Evolutionary conservation across 1,140 invertebrate species (phyloP).

Genomic region (Streblospio benedicti): DNA sequence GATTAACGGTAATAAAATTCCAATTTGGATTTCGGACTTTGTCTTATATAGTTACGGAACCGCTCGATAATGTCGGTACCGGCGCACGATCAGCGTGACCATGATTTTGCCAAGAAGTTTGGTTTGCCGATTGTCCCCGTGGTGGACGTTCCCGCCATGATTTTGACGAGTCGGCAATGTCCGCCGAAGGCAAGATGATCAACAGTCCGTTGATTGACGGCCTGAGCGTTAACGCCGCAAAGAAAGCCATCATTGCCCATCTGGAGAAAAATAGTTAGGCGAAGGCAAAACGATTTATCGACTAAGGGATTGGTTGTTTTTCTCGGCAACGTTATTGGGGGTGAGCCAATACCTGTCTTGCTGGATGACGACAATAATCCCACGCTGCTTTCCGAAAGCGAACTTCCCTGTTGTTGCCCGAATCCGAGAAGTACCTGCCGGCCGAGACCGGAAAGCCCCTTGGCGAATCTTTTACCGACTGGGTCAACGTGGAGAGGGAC

Average conservation of each 20-base stretch:
- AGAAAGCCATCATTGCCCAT: background rate
- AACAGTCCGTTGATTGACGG: conserved; percentile 3
- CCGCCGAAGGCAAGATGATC: background rate
- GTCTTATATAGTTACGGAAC: conserved; percentile 15
- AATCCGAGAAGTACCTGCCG: conserved; percentile 30
- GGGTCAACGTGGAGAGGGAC: conserved; percentile 49
- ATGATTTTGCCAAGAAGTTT: conserved; percentile 10
- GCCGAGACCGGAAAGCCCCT: conserved; percentile 40
- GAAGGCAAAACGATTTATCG: conserved; percentile 40
- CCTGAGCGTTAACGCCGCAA: background rate
- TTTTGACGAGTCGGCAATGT: background rate
- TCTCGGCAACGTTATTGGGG: conserved; percentile 91
- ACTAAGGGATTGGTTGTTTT: conserved; percentile 84
- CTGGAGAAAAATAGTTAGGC: background rate
- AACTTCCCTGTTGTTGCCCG: conserved; percentile 67
- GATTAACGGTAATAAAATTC: conserved; percentile 1
- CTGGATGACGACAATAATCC: conserved; percentile 53
- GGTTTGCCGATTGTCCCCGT: conserved; percentile 11
- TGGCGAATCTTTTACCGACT: conserved; percentile 50
- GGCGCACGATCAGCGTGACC: too few species aligned
- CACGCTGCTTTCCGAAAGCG: conserved; percentile 57
- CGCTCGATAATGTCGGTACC: conserved; percentile 18
- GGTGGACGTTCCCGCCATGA: too few species aligned
- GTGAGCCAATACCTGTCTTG: conserved; percentile 89
- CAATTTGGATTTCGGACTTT: conserved; percentile 18